Evolutionary conservation across 2,888 invertebrate species (phyloP).

Genomic region (Metalampra italica): DNA sequence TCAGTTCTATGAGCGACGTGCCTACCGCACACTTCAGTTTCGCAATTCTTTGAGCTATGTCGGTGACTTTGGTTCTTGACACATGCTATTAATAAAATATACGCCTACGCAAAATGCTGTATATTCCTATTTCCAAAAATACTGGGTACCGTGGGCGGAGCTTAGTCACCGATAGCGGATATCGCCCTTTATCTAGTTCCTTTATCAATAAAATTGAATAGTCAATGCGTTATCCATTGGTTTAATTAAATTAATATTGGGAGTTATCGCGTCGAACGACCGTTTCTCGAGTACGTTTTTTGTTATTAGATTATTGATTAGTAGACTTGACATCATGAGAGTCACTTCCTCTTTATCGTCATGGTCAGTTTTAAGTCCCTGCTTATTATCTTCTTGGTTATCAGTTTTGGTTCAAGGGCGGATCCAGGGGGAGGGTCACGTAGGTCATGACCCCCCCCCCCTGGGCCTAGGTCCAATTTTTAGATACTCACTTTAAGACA

Average conservation of each 20-base stretch:
- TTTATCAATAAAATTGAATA: slow-evolving; percentile 30
- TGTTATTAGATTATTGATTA: slow-evolving; percentile 17
- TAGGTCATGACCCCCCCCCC: no score
- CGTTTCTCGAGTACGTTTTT: slow-evolving; percentile 22
- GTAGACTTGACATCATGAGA: not conserved
- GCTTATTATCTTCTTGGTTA: no score
- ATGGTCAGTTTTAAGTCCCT: not conserved
- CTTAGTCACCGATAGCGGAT: slow-evolving; percentile 8
- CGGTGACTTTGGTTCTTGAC: no score
- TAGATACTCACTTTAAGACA: no score
- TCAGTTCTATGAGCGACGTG: no score
- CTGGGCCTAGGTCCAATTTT: no score
- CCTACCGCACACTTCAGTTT: no score
- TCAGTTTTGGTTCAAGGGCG: no score
- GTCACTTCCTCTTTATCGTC: not conserved
- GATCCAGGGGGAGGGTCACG: no score
- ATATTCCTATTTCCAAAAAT: not conserved
- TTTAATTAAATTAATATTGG: slow-evolving; percentile 53
- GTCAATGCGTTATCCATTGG: slow-evolving; percentile 37
- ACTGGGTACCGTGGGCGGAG: slow-evolving; percentile 19
- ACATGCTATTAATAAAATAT: no score
- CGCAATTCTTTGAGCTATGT: no score
- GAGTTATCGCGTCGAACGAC: slow-evolving; percentile 22
- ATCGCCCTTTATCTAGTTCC: slow-evolving; percentile 23
- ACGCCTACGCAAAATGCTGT: not conserved